Percentiles rank a stretch among this genome's conserved stretches.
phyloP scores from a whole-genome alignment of 2,797 vertebrate genomes.

The Lutjanus argentimaculatus region DNA sequence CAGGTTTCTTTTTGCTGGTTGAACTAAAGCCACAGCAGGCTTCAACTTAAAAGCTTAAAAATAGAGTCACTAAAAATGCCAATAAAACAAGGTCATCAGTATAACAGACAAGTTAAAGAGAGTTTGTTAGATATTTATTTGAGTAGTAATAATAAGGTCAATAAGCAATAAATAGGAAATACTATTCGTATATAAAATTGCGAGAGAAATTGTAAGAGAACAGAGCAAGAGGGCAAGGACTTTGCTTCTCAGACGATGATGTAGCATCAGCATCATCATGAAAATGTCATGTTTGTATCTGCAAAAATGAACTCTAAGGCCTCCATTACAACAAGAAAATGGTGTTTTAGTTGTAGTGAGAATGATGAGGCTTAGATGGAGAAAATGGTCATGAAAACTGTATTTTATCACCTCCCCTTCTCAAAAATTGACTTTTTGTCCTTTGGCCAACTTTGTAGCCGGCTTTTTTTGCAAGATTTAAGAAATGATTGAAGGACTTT shows the following conservation, averaged over 20 bases:
- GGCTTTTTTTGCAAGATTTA: background rate
- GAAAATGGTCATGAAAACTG: background rate
- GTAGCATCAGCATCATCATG: background rate
- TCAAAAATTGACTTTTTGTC: background rate
- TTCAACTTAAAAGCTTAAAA: slow-evolving; percentile 7
- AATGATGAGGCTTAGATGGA: background rate
- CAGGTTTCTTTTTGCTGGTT: background rate
- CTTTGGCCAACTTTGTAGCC: background rate
- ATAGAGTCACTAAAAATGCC: slow-evolving; percentile 22
- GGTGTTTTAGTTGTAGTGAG: background rate
- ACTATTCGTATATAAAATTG: slow-evolving; percentile 23
- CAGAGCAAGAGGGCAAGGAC: background rate
- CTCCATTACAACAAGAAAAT: background rate
- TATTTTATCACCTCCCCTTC: background rate
- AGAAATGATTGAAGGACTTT: background rate
- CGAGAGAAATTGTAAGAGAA: slow-evolving; percentile 8
- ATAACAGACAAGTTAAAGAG: slow-evolving; percentile 25
- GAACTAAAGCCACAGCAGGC: background rate
- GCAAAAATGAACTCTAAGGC: background rate
- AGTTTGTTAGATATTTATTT: slow-evolving; percentile 32
- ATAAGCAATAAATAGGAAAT: slow-evolving; percentile 48
- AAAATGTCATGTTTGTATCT: background rate
- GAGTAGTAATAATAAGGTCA: slow-evolving; percentile 34
- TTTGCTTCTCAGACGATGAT: slow-evolving; percentile 5
- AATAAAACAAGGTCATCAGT: slow-evolving; percentile 41